Conservation (phyloP, 2,113 vertebrate species). For the Myotis lucifugus region DNA sequence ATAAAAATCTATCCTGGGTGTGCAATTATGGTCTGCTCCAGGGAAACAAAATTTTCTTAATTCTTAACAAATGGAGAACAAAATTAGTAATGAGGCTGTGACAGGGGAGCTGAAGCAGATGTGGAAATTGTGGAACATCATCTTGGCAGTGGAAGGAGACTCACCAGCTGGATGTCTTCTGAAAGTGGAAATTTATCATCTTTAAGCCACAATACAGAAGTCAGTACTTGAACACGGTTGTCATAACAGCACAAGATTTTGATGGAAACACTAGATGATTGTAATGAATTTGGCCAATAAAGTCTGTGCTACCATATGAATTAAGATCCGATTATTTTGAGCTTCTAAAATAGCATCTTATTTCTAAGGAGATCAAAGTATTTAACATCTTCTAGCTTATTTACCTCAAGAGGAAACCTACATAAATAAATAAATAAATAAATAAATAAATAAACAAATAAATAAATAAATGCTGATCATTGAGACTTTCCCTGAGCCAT, state of each 20-base stretch:
- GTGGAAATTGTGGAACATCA: constrained; percentile 68
- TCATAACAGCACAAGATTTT: constrained; percentile 66
- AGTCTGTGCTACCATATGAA: constrained; percentile 28
- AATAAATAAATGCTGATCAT: background rate
- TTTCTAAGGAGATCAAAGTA: background rate
- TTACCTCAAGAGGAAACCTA: background rate
- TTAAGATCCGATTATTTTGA: constrained; percentile 47
- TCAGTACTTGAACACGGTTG: constrained; percentile 57
- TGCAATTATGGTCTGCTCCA: background rate
- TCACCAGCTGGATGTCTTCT: constrained; percentile 69
- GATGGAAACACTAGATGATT: constrained; percentile 60
- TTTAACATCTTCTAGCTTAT: background rate
- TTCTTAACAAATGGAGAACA: constrained; percentile 52
- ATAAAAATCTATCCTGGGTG: background rate
- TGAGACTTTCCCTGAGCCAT: background rate
- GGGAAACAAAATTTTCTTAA: constrained; percentile 22
- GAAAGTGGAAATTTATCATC: constrained; percentile 48
- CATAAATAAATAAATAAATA: background rate
- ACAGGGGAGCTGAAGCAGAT: constrained; percentile 36
- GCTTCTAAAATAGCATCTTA: constrained; percentile 41
- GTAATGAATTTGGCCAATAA: constrained; percentile 33
- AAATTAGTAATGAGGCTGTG: constrained; percentile 23
- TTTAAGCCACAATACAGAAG: constrained; percentile 63
- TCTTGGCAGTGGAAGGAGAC: constrained; percentile 27
- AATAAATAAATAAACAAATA: background rate